These are phyloP conservation scores for Borostomias antarcticus DNA, from an alignment of 2,797 vertebrate genomes.

Conservation along the genomic window DNA sequence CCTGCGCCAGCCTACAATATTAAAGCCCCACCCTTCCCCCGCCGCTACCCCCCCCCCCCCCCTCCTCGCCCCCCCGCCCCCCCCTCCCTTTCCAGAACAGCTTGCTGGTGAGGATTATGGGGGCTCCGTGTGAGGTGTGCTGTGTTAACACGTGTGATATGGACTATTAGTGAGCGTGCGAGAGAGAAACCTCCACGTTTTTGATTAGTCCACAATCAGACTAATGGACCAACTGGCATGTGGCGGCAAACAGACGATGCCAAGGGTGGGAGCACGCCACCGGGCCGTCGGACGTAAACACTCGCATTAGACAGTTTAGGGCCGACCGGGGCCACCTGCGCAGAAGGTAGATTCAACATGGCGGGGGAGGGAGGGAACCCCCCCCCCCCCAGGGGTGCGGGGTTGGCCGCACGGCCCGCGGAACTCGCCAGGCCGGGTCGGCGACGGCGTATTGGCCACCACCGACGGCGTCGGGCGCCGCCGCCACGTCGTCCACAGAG, in stretches of 20 bases:
- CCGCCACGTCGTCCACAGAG: too few relatives aligned
- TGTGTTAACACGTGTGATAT: slow-evolving; percentile 36
- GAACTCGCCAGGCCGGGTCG: slow-evolving; percentile 71
- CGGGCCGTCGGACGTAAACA: slow-evolving; percentile 40
- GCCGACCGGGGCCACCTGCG: slow-evolving; percentile 73
- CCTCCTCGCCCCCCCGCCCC: too few relatives aligned
- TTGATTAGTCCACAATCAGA: slow-evolving; percentile 41
- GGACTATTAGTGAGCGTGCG: not conserved
- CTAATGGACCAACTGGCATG: slow-evolving; percentile 49
- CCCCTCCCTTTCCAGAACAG: slow-evolving; percentile 54
- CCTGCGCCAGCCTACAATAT: slow-evolving; percentile 83
- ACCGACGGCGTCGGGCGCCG: too few relatives aligned
- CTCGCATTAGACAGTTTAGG: slow-evolving; percentile 50
- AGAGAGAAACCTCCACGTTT: slow-evolving; percentile 1
- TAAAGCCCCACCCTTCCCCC: slow-evolving; percentile 34
- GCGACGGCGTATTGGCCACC: slow-evolving; percentile 60
- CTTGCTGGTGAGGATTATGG: slow-evolving; percentile 85
- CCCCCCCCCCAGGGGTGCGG: slow-evolving; percentile 61
- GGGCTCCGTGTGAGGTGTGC: slow-evolving; percentile 66
- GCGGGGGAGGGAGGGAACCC: slow-evolving; percentile 63
- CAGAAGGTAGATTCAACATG: slow-evolving; percentile 77
- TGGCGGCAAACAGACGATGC: slow-evolving; percentile 33
- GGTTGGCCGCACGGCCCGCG: slow-evolving; percentile 70
- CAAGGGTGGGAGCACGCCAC: slow-evolving; percentile 18
- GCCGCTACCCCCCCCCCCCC: too few relatives aligned